phyloP scores from a whole-genome alignment of 1,140 invertebrate genomes.

The Drosophila arawakana region DNA sequence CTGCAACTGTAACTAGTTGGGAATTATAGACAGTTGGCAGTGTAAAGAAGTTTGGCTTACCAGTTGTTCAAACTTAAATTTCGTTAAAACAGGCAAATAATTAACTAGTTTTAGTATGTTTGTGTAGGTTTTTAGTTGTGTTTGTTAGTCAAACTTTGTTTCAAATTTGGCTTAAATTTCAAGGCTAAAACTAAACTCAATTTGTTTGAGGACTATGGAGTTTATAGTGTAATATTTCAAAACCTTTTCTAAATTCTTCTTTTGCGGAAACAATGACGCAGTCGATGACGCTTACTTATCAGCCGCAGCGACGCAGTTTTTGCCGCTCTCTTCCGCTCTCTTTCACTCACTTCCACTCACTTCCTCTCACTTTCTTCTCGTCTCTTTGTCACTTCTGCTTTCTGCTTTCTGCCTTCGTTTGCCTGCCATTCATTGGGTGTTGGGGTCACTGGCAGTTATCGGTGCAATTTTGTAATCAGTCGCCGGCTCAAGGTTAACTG shows the following conservation, averaged over 20 bases:
- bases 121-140: neutral
- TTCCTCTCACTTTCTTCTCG: neutral
- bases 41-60: neutral
- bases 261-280: neutral
- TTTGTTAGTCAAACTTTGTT: neutral
- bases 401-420: constrained; percentile 25
- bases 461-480: constrained; percentile 82
- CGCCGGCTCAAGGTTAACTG: constrained; percentile 75
- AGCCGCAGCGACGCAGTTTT: constrained; percentile 10
- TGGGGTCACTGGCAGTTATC: constrained; percentile 81
- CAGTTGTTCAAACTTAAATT: neutral
- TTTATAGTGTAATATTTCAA: no score
- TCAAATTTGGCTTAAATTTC: neutral
- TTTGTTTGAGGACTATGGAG: no score
- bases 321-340: neutral
- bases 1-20: neutral
- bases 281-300: constrained; percentile 13
- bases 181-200: neutral
- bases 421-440: constrained; percentile 38
- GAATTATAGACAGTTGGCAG: neutral
- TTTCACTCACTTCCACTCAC: neutral
- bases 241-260: no score
- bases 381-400: constrained; percentile 13
- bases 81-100: neutral
- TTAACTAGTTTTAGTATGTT: neutral